Evolutionary conservation across 2,113 vertebrate genomes (phyloP).

Genomic region (Oryzias javanicus): DNA sequence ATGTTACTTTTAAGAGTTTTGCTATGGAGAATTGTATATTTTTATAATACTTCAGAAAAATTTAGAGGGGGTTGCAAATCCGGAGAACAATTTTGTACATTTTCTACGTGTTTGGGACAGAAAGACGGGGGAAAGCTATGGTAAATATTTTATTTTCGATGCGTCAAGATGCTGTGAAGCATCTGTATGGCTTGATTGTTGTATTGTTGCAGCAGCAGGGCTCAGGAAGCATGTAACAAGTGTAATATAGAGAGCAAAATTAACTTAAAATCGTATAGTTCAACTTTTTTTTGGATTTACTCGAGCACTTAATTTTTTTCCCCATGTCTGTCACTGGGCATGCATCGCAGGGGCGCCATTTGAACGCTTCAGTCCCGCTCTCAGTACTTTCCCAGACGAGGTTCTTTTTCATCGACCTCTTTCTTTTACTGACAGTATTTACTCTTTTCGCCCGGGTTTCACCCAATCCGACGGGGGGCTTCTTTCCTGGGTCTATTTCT

Average conservation of each 20-base stretch:
- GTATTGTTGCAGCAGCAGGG: conserved; percentile 52
- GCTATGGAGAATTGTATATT: conserved; percentile 82
- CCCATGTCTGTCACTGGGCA: conserved; percentile 54
- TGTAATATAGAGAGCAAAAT: conserved; percentile 74
- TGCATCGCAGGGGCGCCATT: conserved; percentile 35
- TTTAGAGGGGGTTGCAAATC: conserved; percentile 71
- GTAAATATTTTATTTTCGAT: conserved; percentile 64
- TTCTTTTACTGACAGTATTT: not conserved
- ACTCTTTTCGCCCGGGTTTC: conserved; percentile 17
- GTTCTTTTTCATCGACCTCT: conserved; percentile 7
- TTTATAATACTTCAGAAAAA: conserved; percentile 77
- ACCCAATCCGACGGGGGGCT: conserved; percentile 41
- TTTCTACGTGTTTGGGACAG: conserved; percentile 72
- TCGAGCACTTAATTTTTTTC: conserved; percentile 70
- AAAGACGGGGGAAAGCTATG: conserved; percentile 44
- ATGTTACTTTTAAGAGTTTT: conserved; percentile 78
- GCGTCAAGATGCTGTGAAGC: conserved; percentile 53
- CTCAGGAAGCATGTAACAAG: conserved; percentile 55
- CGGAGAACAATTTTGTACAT: conserved; percentile 80
- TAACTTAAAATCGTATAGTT: conserved; percentile 71
- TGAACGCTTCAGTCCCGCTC: conserved; percentile 43
- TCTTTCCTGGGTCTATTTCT: conserved; percentile 13
- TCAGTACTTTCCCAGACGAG: conserved; percentile 20
- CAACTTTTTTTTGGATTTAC: conserved; percentile 64
- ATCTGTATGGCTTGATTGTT: conserved; percentile 27